phyloP scores from a whole-genome alignment of 2,797 vertebrate species.

The Sphenopsis melanotis region DNA sequence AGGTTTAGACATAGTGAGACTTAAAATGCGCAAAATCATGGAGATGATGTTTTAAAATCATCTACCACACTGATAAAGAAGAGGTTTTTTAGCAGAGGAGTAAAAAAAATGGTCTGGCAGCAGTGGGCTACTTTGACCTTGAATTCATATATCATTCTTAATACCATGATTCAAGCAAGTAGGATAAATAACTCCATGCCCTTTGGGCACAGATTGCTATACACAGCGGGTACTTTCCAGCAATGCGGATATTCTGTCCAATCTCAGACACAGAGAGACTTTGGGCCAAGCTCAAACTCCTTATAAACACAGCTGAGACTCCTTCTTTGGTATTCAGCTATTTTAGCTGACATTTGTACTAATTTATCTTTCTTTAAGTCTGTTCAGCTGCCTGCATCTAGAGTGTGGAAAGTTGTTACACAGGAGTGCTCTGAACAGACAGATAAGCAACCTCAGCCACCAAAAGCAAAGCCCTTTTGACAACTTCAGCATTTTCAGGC shows the following conservation, averaged over 20 bases:
- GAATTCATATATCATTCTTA: slow-evolving; percentile 11
- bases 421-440: background rate
- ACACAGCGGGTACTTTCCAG: background rate
- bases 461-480: background rate
- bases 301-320: background rate
- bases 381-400: background rate
- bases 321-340: slow-evolving; percentile 9
- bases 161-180: background rate
- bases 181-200: slow-evolving; percentile 27
- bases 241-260: background rate
- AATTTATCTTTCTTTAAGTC: slow-evolving; percentile 24
- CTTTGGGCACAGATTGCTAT: slow-evolving; percentile 15
- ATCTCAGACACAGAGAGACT: background rate
- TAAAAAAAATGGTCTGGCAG: background rate
- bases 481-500: slow-evolving; percentile 43
- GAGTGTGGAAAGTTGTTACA: slow-evolving; percentile 12
- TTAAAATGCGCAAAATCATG: background rate
- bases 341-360: slow-evolving; percentile 39
- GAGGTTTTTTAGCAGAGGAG: background rate
- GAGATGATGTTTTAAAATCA: background rate
- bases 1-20: background rate
- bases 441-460: slow-evolving; percentile 27
- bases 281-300: background rate
- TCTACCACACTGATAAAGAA: background rate
- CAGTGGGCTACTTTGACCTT: background rate